phyloP scores from a whole-genome alignment of 2,797 vertebrate species.

The Phylloscopus collybita region DNA sequence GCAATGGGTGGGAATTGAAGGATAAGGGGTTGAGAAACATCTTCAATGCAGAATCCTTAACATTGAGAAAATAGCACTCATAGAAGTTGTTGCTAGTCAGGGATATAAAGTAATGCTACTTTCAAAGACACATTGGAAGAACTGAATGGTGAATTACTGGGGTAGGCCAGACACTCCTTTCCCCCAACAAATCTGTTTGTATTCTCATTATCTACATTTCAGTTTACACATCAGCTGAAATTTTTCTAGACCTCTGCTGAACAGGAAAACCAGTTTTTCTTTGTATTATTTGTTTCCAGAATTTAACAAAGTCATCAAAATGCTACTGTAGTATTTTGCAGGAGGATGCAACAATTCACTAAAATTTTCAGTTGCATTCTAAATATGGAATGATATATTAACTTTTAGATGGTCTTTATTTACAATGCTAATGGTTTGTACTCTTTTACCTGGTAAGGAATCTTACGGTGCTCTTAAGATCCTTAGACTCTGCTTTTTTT shows the following conservation, averaged over 20 bases:
- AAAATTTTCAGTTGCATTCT: not conserved
- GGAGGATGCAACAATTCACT: not conserved
- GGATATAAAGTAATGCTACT: not conserved
- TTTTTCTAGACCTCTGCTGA: not conserved
- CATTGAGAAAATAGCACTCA: not conserved
- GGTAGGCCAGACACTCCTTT: not conserved
- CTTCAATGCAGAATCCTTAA: not conserved
- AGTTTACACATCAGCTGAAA: conserved; percentile 25
- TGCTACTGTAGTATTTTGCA: not conserved
- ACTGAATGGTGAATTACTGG: not conserved
- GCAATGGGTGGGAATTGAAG: not conserved
- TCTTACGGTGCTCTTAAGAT: conserved; percentile 55
- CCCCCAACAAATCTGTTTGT: not conserved
- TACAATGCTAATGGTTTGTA: conserved; percentile 21
- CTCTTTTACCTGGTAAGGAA: conserved; percentile 1
- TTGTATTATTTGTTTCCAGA: conserved; percentile 3
- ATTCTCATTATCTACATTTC: conserved; percentile 7
- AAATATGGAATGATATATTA: not conserved
- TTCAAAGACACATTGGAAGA: conserved; percentile 12
- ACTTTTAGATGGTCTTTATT: conserved; percentile 42
- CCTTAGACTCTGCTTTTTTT: conserved; percentile 28
- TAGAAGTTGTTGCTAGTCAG: not conserved
- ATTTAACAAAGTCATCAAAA: not conserved
- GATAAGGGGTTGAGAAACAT: not conserved
- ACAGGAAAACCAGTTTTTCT: not conserved